These are phyloP conservation scores for Ascaphus truei DNA, from an alignment of 2,113 vertebrate genomes.

Conservation along the genomic window DNA sequence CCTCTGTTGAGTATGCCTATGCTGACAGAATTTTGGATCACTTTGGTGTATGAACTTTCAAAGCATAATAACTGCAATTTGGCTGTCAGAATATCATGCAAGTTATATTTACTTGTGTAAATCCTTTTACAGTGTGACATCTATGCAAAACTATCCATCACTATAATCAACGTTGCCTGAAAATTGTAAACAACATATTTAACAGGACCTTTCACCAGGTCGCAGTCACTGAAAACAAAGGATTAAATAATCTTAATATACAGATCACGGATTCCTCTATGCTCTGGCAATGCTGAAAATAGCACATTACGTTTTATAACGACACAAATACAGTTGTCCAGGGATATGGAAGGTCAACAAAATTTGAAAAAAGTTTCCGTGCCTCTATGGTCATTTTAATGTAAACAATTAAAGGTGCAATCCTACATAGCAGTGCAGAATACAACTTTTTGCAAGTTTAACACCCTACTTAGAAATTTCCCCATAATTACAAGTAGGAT, in stretches of 20 bases:
- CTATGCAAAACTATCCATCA: slow-evolving; percentile 36
- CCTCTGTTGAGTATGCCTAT: slow-evolving; percentile 17
- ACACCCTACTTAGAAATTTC: too few species aligned
- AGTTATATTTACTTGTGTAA: slow-evolving; percentile 36
- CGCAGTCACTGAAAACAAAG: slow-evolving; percentile 17
- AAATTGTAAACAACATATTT: slow-evolving; percentile 38
- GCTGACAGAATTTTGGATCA: slow-evolving; percentile 35
- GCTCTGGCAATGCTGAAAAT: neutral
- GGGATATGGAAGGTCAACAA: neutral
- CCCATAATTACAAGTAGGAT: too few species aligned
- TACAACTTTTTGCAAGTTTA: too few species aligned
- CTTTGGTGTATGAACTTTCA: slow-evolving; percentile 36
- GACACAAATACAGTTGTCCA: neutral
- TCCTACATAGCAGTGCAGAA: neutral
- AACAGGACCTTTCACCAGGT: slow-evolving; percentile 31
- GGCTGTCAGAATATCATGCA: slow-evolving; percentile 18
- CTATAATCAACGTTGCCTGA: slow-evolving; percentile 15
- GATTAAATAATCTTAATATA: neutral
- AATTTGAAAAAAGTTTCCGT: neutral
- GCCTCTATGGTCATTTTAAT: neutral
- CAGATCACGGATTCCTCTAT: neutral
- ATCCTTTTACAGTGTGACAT: slow-evolving; percentile 36
- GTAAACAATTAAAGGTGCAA: neutral
- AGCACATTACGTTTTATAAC: neutral
- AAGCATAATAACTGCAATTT: slow-evolving; percentile 37